phyloP scores from a whole-genome alignment of 2,888 invertebrate genomes.

The Cabera pusaria region DNA sequence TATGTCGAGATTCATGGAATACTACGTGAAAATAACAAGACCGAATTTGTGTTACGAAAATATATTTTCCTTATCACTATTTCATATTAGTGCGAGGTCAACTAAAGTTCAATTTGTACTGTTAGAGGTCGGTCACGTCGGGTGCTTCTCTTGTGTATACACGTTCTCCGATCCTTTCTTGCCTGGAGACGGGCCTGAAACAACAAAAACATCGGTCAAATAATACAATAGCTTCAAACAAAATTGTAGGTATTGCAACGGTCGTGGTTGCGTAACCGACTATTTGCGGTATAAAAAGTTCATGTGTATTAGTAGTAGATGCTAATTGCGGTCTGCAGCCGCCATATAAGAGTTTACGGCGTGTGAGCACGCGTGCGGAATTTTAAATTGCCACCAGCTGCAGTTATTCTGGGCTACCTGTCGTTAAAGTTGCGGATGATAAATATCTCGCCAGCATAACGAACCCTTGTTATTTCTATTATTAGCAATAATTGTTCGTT shows the following conservation, averaged over 20 bases:
- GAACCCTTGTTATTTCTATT: too few species aligned
- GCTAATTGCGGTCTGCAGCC: slow-evolving; percentile 74
- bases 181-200: slow-evolving; percentile 63
- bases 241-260: slow-evolving; percentile 9
- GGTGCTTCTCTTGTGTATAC: slow-evolving; percentile 76
- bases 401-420: slow-evolving; percentile 44
- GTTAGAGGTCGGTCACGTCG: slow-evolving; percentile 45
- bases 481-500: too few species aligned
- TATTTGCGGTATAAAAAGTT: slow-evolving; percentile 42
- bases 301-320: slow-evolving; percentile 47
- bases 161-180: slow-evolving; percentile 73
- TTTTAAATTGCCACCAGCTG: slow-evolving; percentile 59
- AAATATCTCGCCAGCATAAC: slow-evolving; percentile 30
- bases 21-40: slow-evolving; percentile 7
- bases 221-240: slow-evolving; percentile 5
- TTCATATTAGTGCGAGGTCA: slow-evolving; percentile 58
- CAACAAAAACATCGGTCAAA: slow-evolving; percentile 38
- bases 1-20: slow-evolving; percentile 20
- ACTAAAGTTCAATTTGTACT: slow-evolving; percentile 55
- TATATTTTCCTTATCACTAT: slow-evolving; percentile 32
- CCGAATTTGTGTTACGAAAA: slow-evolving; percentile 30
- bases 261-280: slow-evolving; percentile 11
- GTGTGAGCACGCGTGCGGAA: slow-evolving; percentile 58
- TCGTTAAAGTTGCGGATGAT: slow-evolving; percentile 46
- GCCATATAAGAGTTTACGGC: slow-evolving; percentile 70